These are phyloP conservation scores for Melinaea menophilus DNA, from an alignment of 2,888 invertebrate species.

Conservation along the genomic window DNA sequence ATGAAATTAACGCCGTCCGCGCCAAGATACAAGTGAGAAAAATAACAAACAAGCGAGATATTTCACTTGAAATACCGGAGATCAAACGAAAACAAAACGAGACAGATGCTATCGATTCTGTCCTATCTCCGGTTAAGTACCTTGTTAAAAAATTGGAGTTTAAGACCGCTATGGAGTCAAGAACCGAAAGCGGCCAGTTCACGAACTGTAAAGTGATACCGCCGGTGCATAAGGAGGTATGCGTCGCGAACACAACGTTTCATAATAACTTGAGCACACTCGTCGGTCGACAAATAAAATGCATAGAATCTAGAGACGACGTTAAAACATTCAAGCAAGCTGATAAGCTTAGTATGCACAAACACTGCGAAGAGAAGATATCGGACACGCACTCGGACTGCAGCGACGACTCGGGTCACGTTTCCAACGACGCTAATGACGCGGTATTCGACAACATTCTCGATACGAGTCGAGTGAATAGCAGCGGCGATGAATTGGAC, in stretches of 20 bases:
- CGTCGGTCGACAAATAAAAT: constrained; percentile 71
- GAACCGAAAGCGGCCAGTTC: constrained; percentile 60
- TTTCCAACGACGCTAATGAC: constrained; percentile 86
- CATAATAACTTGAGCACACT: constrained; percentile 75
- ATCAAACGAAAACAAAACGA: constrained; percentile 60
- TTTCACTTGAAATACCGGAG: constrained; percentile 49
- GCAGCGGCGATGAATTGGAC: constrained; percentile 58
- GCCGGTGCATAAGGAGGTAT: constrained; percentile 68
- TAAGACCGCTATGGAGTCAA: constrained; percentile 66
- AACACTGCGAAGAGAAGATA: constrained; percentile 70
- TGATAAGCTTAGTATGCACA: constrained; percentile 59
- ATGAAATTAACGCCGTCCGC: constrained; percentile 72
- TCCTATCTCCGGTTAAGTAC: constrained; percentile 69
- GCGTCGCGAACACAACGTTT: constrained; percentile 70
- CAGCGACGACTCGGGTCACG: constrained; percentile 89
- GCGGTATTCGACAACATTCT: constrained; percentile 58
- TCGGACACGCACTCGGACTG: constrained; percentile 82
- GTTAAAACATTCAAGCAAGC: constrained; percentile 60
- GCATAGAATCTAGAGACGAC: constrained; percentile 64
- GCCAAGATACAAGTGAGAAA: constrained; percentile 72
- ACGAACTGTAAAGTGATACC: constrained; percentile 71
- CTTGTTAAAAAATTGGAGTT: constrained; percentile 74
- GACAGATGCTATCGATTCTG: constrained; percentile 55
- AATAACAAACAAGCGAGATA: constrained; percentile 65
- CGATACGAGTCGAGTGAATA: constrained; percentile 48